Evolutionary conservation across 2,797 vertebrate species (phyloP).

Genomic region (Cirrhinus molitorella): DNA sequence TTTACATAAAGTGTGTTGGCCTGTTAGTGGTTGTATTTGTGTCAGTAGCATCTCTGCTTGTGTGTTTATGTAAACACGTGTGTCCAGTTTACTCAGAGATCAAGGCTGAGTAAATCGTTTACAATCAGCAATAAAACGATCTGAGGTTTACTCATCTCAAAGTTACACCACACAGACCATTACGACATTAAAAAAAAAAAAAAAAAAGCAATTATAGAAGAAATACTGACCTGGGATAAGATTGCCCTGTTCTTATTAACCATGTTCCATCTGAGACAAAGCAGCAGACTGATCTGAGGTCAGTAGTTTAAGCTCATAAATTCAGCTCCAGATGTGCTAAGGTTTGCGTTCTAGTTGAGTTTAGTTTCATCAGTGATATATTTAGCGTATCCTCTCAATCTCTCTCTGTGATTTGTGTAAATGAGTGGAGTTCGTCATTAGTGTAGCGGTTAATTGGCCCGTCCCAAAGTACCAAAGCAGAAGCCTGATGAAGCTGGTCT

Average conservation of each 20-base stretch:
- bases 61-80: neutral
- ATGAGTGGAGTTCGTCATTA: slow-evolving; percentile 5
- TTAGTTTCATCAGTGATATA: slow-evolving; percentile 1
- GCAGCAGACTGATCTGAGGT: neutral
- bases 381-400: slow-evolving; percentile 11
- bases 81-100: neutral
- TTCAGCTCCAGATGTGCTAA: neutral
- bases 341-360: neutral
- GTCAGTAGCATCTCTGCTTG: neutral
- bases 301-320: neutral
- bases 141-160: neutral
- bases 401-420: neutral
- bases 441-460: neutral
- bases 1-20: neutral
- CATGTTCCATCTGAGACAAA: neutral
- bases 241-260: neutral
- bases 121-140: slow-evolving; percentile 1
- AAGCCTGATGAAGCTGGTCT: neutral
- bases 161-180: neutral
- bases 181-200: neutral
- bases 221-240: neutral
- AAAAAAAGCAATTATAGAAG: neutral
- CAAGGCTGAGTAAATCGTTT: neutral
- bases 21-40: neutral
- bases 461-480: neutral